These are phyloP conservation scores for Hedya salicella DNA, from an alignment of 2,888 invertebrate genomes.

Conservation along the genomic window DNA sequence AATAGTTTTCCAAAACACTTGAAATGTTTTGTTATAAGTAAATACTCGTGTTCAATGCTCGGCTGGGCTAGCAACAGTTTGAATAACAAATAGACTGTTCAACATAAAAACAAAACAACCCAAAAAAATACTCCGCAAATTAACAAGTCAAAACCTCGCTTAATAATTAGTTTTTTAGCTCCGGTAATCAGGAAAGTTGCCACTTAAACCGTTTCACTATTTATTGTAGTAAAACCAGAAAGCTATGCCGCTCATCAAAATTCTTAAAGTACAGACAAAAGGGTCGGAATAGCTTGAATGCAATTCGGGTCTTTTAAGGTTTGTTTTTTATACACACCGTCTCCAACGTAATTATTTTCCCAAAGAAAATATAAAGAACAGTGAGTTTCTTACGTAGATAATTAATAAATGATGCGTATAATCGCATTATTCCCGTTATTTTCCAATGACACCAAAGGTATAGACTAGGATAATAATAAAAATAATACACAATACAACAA, in stretches of 20 bases:
- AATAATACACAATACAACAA: no score
- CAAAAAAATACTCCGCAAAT: no score
- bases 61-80: no score
- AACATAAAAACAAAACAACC: no score
- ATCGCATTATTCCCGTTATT: not conserved
- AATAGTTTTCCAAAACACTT: no score
- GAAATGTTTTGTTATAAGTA: no score
- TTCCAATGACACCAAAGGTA: slow-evolving; percentile 2
- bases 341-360: not conserved
- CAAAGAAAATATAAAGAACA: slow-evolving; percentile 4
- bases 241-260: no score
- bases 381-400: slow-evolving; percentile 10
- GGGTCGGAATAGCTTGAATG: not conserved
- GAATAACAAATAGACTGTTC: no score
- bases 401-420: slow-evolving; percentile 22
- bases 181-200: slow-evolving; percentile 16
- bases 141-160: not conserved
- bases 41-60: no score
- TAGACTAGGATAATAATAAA: no score
- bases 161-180: slow-evolving; percentile 38
- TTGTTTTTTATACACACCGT: not conserved
- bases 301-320: not conserved
- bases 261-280: not conserved
- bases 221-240: not conserved
- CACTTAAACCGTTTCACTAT: not conserved